Percentiles rank a stretch among this genome's conserved stretches.
Evolutionary conservation across 2,888 invertebrate genomes (phyloP).

Genomic region (Napeogenes inachia): DNA sequence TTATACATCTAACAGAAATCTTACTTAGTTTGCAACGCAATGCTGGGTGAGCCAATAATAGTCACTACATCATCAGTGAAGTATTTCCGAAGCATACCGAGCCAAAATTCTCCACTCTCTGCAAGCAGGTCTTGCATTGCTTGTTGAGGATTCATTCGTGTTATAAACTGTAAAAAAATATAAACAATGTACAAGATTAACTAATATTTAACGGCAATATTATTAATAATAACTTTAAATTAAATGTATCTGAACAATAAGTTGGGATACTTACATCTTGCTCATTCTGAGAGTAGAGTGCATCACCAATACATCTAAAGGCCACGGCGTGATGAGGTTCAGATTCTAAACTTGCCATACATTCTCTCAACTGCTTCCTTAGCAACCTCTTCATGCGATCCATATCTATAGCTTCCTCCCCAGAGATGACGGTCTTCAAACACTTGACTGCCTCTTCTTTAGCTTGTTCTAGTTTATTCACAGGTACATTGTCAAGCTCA

Average conservation of each 20-base stretch:
- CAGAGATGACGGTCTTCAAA: slow-evolving; percentile 43
- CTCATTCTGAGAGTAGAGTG: slow-evolving; percentile 86
- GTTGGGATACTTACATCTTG: slow-evolving; percentile 80
- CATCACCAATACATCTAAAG: slow-evolving; percentile 87
- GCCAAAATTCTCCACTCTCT: slow-evolving; percentile 84
- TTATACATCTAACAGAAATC: slow-evolving; percentile 25
- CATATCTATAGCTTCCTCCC: slow-evolving; percentile 82
- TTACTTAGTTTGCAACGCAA: slow-evolving; percentile 59
- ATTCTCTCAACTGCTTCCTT: slow-evolving; percentile 82
- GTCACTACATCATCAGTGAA: slow-evolving; percentile 80
- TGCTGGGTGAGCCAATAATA: slow-evolving; percentile 78
- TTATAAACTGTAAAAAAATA: slow-evolving; percentile 73
- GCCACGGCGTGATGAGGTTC: slow-evolving; percentile 87
- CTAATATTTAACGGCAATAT: too few species aligned
- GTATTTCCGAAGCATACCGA: slow-evolving; percentile 81
- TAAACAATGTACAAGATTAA: too few species aligned
- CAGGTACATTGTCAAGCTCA: slow-evolving; percentile 85
- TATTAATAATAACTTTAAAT: too few species aligned
- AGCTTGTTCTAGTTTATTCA: slow-evolving; percentile 80
- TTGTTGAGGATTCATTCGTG: slow-evolving; percentile 82
- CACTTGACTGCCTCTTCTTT: slow-evolving; percentile 72
- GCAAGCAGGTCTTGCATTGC: slow-evolving; percentile 78
- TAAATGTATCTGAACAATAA: slow-evolving; percentile 7
- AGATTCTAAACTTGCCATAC: slow-evolving; percentile 83
- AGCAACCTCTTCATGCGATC: slow-evolving; percentile 84